A percentile compares a stretch with the other conserved stretches of the same genome.
phyloP scores from a whole-genome alignment of 2,113 vertebrate species.

The Atlantisia rogersi region DNA sequence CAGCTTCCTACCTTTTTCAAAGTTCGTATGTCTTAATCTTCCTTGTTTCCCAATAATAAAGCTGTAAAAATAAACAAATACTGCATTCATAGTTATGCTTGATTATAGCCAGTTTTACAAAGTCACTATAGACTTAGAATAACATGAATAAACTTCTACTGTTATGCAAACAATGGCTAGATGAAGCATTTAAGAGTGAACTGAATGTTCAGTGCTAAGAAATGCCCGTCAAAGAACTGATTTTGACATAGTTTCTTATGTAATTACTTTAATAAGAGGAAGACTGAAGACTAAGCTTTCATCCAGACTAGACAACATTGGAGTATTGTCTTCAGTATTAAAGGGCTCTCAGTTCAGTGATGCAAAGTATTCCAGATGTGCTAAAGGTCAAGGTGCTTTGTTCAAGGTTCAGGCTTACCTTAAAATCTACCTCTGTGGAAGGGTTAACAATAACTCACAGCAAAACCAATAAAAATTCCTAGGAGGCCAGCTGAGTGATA shows the following conservation, averaged over 20 bases:
- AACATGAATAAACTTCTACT: background rate
- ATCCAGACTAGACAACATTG: slow-evolving; percentile 6
- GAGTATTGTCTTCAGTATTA: slow-evolving; percentile 27
- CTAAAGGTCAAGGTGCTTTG: slow-evolving; percentile 30
- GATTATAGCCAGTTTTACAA: background rate
- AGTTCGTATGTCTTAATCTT: background rate
- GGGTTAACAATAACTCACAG: background rate
- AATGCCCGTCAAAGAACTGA: background rate
- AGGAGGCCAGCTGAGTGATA: background rate
- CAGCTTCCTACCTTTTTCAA: background rate
- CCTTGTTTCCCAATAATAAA: background rate
- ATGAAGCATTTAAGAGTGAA: background rate
- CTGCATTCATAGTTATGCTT: background rate
- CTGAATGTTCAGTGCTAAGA: background rate
- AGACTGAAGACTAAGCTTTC: background rate
- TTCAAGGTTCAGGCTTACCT: slow-evolving; percentile 1
- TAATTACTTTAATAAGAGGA: slow-evolving; percentile 46
- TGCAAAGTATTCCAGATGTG: slow-evolving; percentile 10
- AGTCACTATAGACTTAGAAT: background rate
- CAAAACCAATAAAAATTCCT: slow-evolving; percentile 42
- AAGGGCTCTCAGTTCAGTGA: background rate
- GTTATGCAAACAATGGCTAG: background rate
- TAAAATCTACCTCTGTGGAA: background rate
- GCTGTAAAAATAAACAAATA: background rate
- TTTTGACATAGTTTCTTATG: slow-evolving; percentile 3